A percentile compares a stretch with the other conserved stretches of the same genome.
phyloP scores from a whole-genome alignment of 2,113 vertebrate genomes.

The Ptilonorhynchus violaceus region DNA sequence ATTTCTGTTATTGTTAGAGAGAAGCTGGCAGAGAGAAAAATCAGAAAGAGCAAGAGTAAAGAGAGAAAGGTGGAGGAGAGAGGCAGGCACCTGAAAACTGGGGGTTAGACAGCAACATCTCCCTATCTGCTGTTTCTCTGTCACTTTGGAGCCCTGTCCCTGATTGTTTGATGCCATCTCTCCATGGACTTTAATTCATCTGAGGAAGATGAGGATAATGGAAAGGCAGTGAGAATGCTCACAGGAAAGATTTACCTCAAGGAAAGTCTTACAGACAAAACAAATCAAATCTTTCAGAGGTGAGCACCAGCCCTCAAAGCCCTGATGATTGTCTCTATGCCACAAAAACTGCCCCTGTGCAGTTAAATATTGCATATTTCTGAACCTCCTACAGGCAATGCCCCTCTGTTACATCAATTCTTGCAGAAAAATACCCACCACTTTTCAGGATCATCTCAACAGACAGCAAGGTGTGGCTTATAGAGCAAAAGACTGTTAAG shows the following conservation, averaged over 20 bases:
- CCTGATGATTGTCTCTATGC: not conserved
- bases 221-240: not conserved
- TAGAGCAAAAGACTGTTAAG: not conserved
- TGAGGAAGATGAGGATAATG: not conserved
- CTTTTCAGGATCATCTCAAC: not conserved
- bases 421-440: not conserved
- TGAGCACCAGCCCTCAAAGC: not conserved
- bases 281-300: not conserved
- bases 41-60: constrained; percentile 20
- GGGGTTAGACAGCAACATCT: not conserved
- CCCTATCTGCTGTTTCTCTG: not conserved
- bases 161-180: not conserved
- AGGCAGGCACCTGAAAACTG: not conserved
- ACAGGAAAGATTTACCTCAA: not conserved
- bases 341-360: not conserved
- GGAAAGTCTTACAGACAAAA: not conserved
- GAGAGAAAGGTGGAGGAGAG: not conserved
- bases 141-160: not conserved
- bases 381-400: not conserved
- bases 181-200: not conserved
- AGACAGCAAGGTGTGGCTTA: not conserved
- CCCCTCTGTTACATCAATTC: not conserved
- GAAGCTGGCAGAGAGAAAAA: constrained; percentile 54
- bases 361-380: not conserved
- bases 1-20: not conserved